phyloP scores from a whole-genome alignment of 2,888 invertebrate species.

The Noctua comes region DNA sequence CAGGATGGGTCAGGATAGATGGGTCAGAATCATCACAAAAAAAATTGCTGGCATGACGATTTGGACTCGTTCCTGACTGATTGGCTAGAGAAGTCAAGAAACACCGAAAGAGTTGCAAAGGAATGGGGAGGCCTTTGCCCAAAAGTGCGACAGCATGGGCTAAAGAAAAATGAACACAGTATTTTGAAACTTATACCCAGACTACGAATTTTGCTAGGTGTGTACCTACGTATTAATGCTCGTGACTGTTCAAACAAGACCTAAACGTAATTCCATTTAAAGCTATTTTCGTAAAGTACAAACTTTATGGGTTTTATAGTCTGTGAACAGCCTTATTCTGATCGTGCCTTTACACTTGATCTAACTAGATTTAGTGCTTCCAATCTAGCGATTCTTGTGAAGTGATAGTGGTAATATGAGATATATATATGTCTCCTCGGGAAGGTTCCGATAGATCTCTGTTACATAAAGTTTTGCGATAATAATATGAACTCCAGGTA shows the following conservation, averaged over 20 bases:
- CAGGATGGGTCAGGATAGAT: no score
- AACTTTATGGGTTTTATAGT: slow-evolving; percentile 23
- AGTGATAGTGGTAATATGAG: slow-evolving; percentile 72
- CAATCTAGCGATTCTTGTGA: slow-evolving; percentile 71
- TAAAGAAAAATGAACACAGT: no score
- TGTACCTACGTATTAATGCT: background rate
- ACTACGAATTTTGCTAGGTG: background rate
- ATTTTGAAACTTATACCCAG: background rate
- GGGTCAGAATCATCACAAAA: no score
- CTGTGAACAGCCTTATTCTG: slow-evolving; percentile 43
- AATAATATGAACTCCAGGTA: slow-evolving; percentile 43
- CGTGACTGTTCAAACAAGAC: background rate
- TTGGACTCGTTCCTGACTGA: no score
- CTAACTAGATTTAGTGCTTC: slow-evolving; percentile 69
- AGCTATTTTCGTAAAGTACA: slow-evolving; percentile 9
- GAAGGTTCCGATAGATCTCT: slow-evolving; percentile 51
- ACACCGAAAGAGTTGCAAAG: no score
- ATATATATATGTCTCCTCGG: slow-evolving; percentile 60
- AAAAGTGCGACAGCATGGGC: background rate
- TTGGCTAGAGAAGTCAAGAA: no score
- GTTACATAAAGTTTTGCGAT: slow-evolving; percentile 48
- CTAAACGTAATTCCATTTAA: background rate
- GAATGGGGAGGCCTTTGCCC: no score
- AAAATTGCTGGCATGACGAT: no score
- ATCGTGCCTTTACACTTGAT: slow-evolving; percentile 61